Conservation (phyloP, 2,113 vertebrate genomes). For the Tor tambroides region DNA sequence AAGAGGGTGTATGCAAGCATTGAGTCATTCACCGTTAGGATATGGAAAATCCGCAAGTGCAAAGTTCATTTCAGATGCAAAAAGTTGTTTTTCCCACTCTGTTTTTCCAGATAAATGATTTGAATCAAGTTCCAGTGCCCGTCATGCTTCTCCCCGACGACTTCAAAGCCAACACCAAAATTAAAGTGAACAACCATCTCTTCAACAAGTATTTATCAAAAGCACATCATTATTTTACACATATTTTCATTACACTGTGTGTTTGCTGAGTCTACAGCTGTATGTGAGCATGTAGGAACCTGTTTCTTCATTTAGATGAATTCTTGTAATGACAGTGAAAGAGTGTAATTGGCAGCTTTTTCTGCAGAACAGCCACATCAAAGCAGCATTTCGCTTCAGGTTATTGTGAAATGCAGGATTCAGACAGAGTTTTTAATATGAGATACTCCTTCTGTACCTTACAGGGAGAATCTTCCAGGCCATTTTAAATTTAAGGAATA, state of each 20-base stretch:
- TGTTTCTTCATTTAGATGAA: neutral
- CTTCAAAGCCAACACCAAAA: constrained; percentile 94
- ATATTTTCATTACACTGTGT: neutral
- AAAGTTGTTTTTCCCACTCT: neutral
- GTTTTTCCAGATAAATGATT: constrained; percentile 84
- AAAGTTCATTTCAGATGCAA: neutral
- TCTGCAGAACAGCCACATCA: neutral
- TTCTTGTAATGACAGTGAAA: neutral
- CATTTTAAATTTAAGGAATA: constrained; percentile 98
- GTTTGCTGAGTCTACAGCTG: neutral
- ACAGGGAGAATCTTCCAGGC: constrained; percentile 91
- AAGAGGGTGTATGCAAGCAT: neutral
- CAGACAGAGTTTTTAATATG: neutral
- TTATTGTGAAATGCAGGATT: neutral
- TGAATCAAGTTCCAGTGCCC: constrained; percentile 91
- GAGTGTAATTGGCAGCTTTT: neutral
- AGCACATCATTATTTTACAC: neutral
- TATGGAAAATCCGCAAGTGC: neutral
- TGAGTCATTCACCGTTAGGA: neutral
- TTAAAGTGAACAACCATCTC: constrained; percentile 96
- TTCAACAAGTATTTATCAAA: constrained; percentile 84
- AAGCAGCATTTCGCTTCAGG: neutral
- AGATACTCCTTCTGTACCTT: neutral
- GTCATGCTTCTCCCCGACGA: constrained; percentile 96
- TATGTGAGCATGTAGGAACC: no score